phyloP scores from a whole-genome alignment of 92 coral and sea anemone genomes.

The Palythoa grandiflora region DNA sequence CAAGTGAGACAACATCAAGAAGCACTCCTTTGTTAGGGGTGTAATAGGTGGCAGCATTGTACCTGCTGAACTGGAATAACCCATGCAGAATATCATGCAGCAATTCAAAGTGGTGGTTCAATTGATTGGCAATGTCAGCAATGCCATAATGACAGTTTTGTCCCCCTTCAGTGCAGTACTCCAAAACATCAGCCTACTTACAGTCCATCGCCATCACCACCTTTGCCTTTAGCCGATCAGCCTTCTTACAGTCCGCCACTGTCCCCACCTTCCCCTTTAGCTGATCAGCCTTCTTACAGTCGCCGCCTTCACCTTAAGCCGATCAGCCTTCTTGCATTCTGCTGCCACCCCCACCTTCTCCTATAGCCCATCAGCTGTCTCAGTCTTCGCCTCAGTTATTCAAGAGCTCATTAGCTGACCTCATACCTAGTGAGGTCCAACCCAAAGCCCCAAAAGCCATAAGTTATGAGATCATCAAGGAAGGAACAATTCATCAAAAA shows the following conservation, averaged over 20 bases:
- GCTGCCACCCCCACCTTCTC: too few species aligned
- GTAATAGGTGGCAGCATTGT: constrained; percentile 8
- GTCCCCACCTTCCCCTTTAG: neutral
- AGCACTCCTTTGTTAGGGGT: neutral
- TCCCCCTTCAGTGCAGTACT: neutral
- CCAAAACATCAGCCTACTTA: neutral
- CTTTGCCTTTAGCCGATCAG: constrained; percentile 12
- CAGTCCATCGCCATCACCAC: neutral
- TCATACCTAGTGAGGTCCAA: neutral
- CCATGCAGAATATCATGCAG: neutral
- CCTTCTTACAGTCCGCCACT: neutral
- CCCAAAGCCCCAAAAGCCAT: neutral
- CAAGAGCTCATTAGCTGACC: neutral
- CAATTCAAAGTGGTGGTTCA: neutral
- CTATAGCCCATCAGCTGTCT: too few species aligned
- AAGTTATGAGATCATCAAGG: neutral
- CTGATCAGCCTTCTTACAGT: neutral
- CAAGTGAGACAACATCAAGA: neutral
- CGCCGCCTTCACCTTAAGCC: neutral
- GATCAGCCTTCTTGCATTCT: too few species aligned
- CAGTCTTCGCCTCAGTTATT: neutral
- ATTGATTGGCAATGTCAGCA: constrained; percentile 8
- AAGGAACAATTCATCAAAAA: neutral
- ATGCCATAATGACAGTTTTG: neutral
- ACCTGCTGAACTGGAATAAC: neutral